phyloP scores from a whole-genome alignment of 1,140 invertebrate genomes.

The Ips typographus region DNA sequence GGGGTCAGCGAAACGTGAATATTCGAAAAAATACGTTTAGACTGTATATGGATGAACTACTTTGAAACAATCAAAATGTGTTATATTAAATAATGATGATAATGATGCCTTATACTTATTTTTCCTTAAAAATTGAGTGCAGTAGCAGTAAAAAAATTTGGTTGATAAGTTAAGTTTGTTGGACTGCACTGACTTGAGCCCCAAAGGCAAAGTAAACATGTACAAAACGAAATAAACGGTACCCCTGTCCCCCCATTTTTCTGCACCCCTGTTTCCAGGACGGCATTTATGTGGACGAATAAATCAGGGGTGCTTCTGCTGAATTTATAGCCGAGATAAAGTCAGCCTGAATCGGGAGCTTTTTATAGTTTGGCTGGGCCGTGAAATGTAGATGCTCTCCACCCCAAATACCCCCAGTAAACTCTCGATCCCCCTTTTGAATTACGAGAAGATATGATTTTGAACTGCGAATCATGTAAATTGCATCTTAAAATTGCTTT shows the following conservation, averaged over 20 bases:
- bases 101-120: background rate
- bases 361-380: constrained; percentile 52
- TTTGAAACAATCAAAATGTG: background rate
- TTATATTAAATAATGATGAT: no score
- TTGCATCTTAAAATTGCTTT: background rate
- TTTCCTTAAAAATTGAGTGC: background rate
- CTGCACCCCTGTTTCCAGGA: constrained; percentile 29
- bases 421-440: constrained; percentile 13
- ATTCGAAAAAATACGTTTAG: constrained; percentile 5
- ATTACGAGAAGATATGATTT: constrained; percentile 15
- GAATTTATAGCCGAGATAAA: constrained; percentile 55
- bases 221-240: constrained; percentile 22
- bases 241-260: constrained; percentile 28
- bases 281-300: constrained; percentile 53
- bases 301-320: constrained; percentile 54
- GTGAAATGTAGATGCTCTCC: constrained; percentile 54
- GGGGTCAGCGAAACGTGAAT: constrained; percentile 14
- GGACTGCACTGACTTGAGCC: background rate
- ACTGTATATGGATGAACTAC: background rate
- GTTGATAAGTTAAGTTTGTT: background rate
- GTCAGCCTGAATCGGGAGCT: constrained; percentile 52
- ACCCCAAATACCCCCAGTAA: constrained; percentile 23
- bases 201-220: constrained; percentile 2
- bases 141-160: background rate
- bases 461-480: constrained; percentile 6